phyloP scores from a whole-genome alignment of 2,888 invertebrate genomes.

The Polietes domitor region DNA sequence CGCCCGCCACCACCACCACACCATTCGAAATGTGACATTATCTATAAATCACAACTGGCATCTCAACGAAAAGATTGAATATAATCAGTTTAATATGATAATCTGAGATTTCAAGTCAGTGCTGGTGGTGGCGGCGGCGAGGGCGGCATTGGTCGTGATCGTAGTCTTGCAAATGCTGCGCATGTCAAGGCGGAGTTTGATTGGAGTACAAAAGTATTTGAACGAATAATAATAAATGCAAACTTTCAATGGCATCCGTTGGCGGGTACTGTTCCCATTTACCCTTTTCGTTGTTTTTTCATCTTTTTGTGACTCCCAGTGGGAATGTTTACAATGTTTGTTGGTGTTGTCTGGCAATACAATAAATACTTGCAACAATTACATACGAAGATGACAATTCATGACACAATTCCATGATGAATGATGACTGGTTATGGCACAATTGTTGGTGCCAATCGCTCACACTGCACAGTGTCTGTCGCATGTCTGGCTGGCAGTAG shows the following conservation, averaged over 20 bases:
- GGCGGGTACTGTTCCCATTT: neutral
- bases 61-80: neutral
- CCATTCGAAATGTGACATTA: constrained; percentile 17
- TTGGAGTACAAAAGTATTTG: constrained; percentile 28
- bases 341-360: constrained; percentile 55
- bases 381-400: constrained; percentile 33
- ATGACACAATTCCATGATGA: constrained; percentile 68
- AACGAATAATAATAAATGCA: constrained; percentile 7
- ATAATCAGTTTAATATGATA: constrained; percentile 24
- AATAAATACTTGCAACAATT: constrained; percentile 48
- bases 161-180: neutral
- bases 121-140: neutral
- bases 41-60: constrained; percentile 29
- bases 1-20: neutral
- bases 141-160: neutral
- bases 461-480: constrained; percentile 69
- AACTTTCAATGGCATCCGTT: constrained; percentile 31
- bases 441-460: constrained; percentile 60
- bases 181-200: constrained; percentile 20
- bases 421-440: constrained; percentile 62
- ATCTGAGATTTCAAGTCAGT: constrained; percentile 18
- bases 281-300: neutral
- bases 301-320: constrained; percentile 29
- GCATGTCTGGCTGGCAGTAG: constrained; percentile 37
- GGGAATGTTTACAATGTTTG: constrained; percentile 44